Percentiles rank a stretch among this genome's conserved stretches.
Conservation (phyloP, 2,888 invertebrate genomes). For the Apamea crenata region DNA sequence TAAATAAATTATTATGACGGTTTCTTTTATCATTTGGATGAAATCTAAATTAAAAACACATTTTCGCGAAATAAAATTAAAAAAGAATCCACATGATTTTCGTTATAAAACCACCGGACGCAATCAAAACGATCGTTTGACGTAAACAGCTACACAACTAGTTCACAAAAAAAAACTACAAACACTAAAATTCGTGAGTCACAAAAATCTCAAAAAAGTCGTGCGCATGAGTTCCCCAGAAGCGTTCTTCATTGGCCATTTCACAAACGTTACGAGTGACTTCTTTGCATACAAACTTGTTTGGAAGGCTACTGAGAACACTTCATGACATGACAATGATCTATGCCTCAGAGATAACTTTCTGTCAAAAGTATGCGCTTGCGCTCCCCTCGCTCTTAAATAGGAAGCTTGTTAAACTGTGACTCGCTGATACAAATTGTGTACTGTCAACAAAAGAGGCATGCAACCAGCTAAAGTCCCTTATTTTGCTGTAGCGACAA, state of each 20-base stretch:
- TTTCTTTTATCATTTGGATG: conserved; percentile 2
- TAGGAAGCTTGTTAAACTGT: conserved; percentile 53
- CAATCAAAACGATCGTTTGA: conserved; percentile 35
- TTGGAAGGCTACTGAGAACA: conserved; percentile 82
- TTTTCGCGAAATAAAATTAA: not conserved
- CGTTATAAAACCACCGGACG: conserved; percentile 42
- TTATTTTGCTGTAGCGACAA: not conserved
- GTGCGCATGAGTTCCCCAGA: conserved; percentile 53
- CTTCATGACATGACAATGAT: conserved; percentile 81
- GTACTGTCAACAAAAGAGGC: conserved; percentile 40
- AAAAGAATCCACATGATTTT: conserved; percentile 4
- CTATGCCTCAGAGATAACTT: conserved; percentile 78
- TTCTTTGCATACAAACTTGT: conserved; percentile 79
- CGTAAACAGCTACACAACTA: conserved; percentile 37
- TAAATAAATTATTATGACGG: conserved; percentile 11
- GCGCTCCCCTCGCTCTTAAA: conserved; percentile 45
- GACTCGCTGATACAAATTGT: conserved; percentile 44
- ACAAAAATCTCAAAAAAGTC: conserved; percentile 45
- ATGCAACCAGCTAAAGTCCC: not conserved
- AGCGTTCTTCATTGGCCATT: conserved; percentile 75
- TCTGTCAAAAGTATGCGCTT: conserved; percentile 61
- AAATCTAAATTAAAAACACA: conserved; percentile 40
- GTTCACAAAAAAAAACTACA: conserved; percentile 21
- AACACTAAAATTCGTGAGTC: conserved; percentile 41
- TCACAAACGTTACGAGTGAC: conserved; percentile 68